phyloP scores from a whole-genome alignment of 1,140 invertebrate genomes.

The Zaprionus tsacasi region DNA sequence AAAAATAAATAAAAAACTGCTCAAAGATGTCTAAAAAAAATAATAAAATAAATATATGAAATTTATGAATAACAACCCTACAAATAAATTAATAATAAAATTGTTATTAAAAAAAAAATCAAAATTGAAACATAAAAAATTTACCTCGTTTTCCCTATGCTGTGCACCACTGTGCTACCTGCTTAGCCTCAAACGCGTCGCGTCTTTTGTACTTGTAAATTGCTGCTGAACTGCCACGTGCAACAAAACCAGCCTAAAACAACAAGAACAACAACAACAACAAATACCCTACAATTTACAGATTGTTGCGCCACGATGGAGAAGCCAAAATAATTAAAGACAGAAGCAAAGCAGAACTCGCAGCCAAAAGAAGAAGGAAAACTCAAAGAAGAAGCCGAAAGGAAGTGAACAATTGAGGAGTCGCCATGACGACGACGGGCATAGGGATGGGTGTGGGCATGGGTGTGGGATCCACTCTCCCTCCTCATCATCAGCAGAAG shows the following conservation, averaged over 20 bases:
- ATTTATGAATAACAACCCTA: too few relatives aligned
- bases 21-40: neutral
- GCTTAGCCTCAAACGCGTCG: neutral
- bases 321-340: conserved; percentile 45
- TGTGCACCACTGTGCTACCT: neutral
- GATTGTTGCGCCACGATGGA: conserved; percentile 38
- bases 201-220: conserved; percentile 69
- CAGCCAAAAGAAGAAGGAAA: conserved; percentile 34
- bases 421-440: conserved; percentile 10
- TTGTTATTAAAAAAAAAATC: neutral
- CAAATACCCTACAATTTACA: conserved; percentile 56
- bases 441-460: conserved; percentile 58
- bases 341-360: conserved; percentile 14
- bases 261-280: conserved; percentile 24
- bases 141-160: neutral
- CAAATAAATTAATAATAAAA: neutral
- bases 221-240: conserved; percentile 26
- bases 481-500: conserved; percentile 85
- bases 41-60: neutral
- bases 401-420: conserved; percentile 55
- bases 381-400: neutral
- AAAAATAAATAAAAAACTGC: neutral
- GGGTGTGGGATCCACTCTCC: conserved; percentile 61
- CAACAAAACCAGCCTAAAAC: neutral
- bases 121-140: neutral